Conservation (phyloP, 2,113 vertebrate genomes). For the Rhinichthys klamathensis region DNA sequence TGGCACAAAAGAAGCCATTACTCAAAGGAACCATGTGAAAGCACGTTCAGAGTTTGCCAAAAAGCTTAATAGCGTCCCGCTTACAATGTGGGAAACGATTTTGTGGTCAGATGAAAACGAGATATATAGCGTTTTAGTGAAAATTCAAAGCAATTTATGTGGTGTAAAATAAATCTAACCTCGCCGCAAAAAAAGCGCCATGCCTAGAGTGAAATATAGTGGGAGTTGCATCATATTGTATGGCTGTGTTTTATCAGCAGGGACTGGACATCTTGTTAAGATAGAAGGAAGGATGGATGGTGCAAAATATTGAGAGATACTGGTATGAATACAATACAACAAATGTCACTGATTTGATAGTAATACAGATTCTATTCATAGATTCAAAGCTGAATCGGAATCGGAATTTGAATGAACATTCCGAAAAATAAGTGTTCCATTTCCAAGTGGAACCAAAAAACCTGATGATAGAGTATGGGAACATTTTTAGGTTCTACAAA, state of each 20-base stretch:
- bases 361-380: neutral
- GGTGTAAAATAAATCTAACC: constrained; percentile 14
- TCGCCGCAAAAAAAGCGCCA: neutral
- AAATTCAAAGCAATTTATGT: constrained; percentile 21
- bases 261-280: constrained; percentile 37
- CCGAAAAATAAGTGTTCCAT: neutral
- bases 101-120: constrained; percentile 27
- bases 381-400: neutral
- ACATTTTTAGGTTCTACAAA: neutral
- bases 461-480: too few relatives aligned
- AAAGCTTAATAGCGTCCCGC: neutral
- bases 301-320: constrained; percentile 2
- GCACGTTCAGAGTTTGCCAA: constrained; percentile 17
- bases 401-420: neutral
- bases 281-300: constrained; percentile 25
- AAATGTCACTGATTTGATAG: neutral
- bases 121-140: neutral
- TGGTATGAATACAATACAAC: constrained; percentile 2
- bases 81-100: constrained; percentile 2
- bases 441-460: neutral
- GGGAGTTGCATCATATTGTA: constrained; percentile 30
- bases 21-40: constrained; percentile 18
- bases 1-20: constrained; percentile 26
- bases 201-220: constrained; percentile 17
- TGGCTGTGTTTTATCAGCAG: neutral